Percentiles rank a stretch among this genome's conserved stretches.
Evolutionary conservation across 2,113 vertebrate genomes (phyloP).

Genomic region (Oceanodroma tethys): DNA sequence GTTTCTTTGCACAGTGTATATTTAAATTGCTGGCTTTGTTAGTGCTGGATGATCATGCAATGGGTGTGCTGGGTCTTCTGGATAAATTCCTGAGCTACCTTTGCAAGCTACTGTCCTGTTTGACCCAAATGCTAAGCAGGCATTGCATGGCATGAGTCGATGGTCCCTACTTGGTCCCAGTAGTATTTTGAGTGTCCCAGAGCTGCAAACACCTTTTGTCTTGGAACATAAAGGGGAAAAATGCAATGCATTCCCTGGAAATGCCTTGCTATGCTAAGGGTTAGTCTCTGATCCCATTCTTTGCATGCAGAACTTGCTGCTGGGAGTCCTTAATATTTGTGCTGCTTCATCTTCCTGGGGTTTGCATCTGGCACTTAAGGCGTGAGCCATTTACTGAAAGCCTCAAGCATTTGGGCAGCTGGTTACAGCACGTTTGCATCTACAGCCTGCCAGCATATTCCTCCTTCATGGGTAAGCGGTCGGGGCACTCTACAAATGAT

Average conservation of each 20-base stretch:
- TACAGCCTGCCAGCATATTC: background rate
- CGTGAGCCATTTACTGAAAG: background rate
- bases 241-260: background rate
- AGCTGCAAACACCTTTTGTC: background rate
- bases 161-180: background rate
- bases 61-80: background rate
- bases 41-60: background rate
- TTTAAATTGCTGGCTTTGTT: background rate
- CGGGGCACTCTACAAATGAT: background rate
- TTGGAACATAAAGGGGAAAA: background rate
- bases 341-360: background rate
- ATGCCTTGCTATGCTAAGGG: background rate
- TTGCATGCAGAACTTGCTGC: background rate
- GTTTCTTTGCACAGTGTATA: background rate
- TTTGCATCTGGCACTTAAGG: background rate
- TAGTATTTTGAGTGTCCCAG: background rate
- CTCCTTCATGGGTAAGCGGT: background rate
- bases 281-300: background rate
- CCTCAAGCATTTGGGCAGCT: background rate
- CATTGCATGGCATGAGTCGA: fast-evolving
- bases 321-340: background rate
- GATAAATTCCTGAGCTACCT: background rate
- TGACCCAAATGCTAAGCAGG: background rate
- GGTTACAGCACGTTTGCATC: background rate
- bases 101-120: background rate